These are phyloP conservation scores for Lasioglossum marginatum DNA, from an alignment of 2,888 invertebrate genomes.

Conservation along the genomic window DNA sequence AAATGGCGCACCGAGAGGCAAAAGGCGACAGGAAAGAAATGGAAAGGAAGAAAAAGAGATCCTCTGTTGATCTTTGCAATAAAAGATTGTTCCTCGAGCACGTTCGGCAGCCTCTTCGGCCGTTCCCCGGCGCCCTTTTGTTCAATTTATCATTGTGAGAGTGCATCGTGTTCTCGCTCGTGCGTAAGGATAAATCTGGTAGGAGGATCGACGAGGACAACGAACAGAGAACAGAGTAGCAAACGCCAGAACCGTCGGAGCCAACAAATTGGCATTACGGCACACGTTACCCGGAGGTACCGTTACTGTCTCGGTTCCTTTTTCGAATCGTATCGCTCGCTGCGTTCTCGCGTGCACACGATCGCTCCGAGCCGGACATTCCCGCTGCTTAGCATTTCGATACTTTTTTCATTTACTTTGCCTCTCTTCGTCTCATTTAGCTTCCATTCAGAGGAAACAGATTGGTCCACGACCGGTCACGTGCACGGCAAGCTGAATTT, in stretches of 20 bases:
- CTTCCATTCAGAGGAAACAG: background rate
- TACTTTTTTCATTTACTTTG: conserved; percentile 27
- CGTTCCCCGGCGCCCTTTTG: conserved; percentile 60
- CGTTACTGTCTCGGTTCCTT: conserved; percentile 70
- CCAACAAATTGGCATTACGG: conserved; percentile 75
- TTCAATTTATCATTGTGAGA: conserved; percentile 72
- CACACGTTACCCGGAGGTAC: conserved; percentile 69
- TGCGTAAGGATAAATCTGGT: conserved; percentile 43
- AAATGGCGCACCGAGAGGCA: background rate
- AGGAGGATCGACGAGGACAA: conserved; percentile 15
- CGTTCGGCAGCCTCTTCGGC: conserved; percentile 42
- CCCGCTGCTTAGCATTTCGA: conserved; percentile 38
- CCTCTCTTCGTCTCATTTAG: background rate
- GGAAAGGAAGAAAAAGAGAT: conserved; percentile 20
- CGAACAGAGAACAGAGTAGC: conserved; percentile 16
- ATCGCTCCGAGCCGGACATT: conserved; percentile 36
- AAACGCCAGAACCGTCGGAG: conserved; percentile 53
- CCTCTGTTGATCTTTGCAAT: conserved; percentile 63
- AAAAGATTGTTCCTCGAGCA: conserved; percentile 64
- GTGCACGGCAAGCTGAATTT: background rate
- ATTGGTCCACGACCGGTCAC: background rate
- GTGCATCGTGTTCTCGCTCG: conserved; percentile 40
- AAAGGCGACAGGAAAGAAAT: background rate
- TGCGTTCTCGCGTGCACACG: conserved; percentile 52
- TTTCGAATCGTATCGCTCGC: conserved; percentile 60